A percentile compares a stretch with the other conserved stretches of the same genome.
Evolutionary conservation across 2,888 invertebrate genomes (phyloP).

Genomic region (Agonopterix subpropinquella): DNA sequence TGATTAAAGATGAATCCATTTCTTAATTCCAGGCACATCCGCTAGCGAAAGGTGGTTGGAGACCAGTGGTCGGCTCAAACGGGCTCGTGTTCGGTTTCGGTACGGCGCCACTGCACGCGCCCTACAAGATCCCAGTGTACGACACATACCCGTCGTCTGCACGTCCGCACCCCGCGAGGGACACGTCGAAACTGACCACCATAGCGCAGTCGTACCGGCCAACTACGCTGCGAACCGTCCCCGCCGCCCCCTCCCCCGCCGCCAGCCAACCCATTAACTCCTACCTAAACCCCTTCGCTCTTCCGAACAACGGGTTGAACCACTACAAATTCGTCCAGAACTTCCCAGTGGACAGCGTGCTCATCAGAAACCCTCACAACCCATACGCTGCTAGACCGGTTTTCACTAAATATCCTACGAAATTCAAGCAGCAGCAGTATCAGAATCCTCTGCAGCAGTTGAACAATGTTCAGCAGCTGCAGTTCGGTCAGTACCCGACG

Average conservation of each 20-base stretch:
- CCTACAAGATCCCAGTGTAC: constrained; percentile 52
- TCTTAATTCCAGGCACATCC: constrained; percentile 56
- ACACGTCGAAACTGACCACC: constrained; percentile 59
- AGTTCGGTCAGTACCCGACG: constrained; percentile 54
- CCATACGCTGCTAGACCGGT: constrained; percentile 51
- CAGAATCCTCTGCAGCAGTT: constrained; percentile 23
- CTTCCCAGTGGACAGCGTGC: constrained; percentile 51
- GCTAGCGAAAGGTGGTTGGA: constrained; percentile 77
- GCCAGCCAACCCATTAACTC: constrained; percentile 63
- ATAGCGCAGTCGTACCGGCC: constrained; percentile 68
- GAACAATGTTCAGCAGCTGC: constrained; percentile 53
- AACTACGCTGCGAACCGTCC: constrained; percentile 52
- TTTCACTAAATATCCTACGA: constrained; percentile 51
- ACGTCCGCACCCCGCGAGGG: constrained; percentile 53
- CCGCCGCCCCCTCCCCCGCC: constrained; percentile 35
- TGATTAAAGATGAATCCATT: not conserved
- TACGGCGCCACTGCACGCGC: constrained; percentile 51
- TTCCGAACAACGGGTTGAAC: constrained; percentile 44
- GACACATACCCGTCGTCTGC: constrained; percentile 56
- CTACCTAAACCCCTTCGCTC: constrained; percentile 61
- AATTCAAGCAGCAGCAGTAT: constrained; percentile 42
- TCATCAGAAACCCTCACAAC: constrained; percentile 59
- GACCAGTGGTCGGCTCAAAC: constrained; percentile 72
- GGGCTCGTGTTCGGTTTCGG: constrained; percentile 50
- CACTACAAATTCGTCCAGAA: constrained; percentile 63